Evolutionary conservation across 2,797 vertebrate species (phyloP), one percentile per base, ranked within the genome.

Genomic region (Coranthus polyacanthus): DNA sequence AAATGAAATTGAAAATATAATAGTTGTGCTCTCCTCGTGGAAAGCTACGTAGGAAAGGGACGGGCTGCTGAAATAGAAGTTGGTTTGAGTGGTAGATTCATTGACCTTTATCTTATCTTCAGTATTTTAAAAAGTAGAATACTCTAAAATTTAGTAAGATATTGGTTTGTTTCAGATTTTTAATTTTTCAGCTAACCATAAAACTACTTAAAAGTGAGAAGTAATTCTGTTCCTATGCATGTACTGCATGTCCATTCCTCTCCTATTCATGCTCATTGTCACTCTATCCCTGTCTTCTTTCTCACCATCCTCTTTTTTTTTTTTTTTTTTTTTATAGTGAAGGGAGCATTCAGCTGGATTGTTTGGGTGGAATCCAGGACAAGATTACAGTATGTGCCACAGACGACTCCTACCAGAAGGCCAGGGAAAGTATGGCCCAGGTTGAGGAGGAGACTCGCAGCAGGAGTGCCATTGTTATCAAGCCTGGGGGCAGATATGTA

Each of bases 341-440:
- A 68, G 98, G 98, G 64, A 95, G 93, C 69, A 92, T 97, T 85
- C 96, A 97, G 68, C 89, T 99, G 94, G 97, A 99, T 86, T 98
- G 96, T 92, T 92, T 99, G 82, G 98, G 96, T 60, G 96, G 94
- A 75, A 97, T 99, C 88, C 97, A 97, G 93, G 97, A 99, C 88
- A 99, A 99, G 87, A 97, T 99, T 90, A 99, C 97, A 0, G 96
- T 99, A 74, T 97, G 97, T 2, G 98, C 98, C 78, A 99, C 97
- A 0, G 97, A 99, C 0, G 98, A 99, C 78, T 99, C 98, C 39
- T 99, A 99, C 91, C 97, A 98, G 92, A 98, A 98, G 88, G 97
- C 98, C 1, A 94, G 96, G 69, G 96, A 98, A 71, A 98, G 93
- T 92, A 97, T 99, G 98, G 97, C 98, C 0, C 96, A 96, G 91